phyloP scores from a whole-genome alignment of 2,797 vertebrate species.

The Siniperca obscura region DNA sequence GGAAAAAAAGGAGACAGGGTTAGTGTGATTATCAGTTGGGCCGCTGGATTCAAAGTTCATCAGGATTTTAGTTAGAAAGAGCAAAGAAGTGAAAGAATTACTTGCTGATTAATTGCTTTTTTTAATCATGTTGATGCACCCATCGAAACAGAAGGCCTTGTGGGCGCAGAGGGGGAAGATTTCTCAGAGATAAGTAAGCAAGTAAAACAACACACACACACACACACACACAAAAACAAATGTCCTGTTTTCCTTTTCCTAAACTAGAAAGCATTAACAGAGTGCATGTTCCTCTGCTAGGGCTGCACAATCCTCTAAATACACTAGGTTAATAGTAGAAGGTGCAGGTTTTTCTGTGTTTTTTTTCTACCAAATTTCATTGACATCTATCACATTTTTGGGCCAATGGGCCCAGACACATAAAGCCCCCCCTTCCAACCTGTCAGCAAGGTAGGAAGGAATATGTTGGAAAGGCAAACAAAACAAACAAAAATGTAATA shows the following conservation, averaged over 20 bases:
- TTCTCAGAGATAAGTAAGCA: background rate
- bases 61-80: conserved; percentile 4
- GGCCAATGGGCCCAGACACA: too few species aligned
- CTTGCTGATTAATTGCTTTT: conserved; percentile 22
- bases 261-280: background rate
- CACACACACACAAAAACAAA: background rate
- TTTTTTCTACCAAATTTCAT: background rate
- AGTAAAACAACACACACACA: background rate
- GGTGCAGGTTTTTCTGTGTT: background rate
- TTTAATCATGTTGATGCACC: background rate
- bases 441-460: background rate
- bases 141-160: background rate
- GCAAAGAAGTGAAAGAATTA: conserved; percentile 11
- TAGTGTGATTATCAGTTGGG: conserved; percentile 31
- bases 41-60: conserved; percentile 25
- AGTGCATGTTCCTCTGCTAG: background rate
- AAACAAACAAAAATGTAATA: background rate
- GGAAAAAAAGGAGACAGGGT: conserved; percentile 7
- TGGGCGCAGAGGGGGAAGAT: background rate
- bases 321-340: background rate
- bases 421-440: background rate
- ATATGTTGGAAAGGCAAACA: background rate
- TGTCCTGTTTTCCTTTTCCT: background rate
- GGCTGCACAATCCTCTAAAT: background rate
- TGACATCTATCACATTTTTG: too few species aligned